Conservation (phyloP, 2,888 invertebrate species). For the Spilarctia lutea region DNA sequence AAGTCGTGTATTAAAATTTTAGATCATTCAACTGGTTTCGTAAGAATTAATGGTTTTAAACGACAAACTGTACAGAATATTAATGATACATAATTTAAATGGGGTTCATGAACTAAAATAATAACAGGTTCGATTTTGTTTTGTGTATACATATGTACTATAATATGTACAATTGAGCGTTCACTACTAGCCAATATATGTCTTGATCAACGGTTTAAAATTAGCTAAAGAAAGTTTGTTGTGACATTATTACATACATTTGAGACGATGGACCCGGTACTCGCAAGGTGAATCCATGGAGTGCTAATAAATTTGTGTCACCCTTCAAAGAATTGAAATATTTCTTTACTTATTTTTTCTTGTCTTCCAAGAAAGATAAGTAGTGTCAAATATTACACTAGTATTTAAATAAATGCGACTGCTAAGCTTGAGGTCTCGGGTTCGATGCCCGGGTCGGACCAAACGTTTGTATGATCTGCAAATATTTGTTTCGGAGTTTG, state of each 20-base stretch:
- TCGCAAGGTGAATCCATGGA: too few relatives aligned
- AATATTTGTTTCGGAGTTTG: too few relatives aligned
- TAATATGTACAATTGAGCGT: neutral
- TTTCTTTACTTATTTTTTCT: neutral
- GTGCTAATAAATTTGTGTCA: too few relatives aligned
- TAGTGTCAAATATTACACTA: neutral
- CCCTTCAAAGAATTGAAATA: neutral
- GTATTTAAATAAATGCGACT: neutral
- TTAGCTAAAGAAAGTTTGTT: neutral
- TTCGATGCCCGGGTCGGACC: too few relatives aligned
- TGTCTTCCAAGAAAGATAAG: neutral
- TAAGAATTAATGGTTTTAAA: neutral
- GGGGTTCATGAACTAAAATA: neutral
- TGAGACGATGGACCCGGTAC: too few relatives aligned
- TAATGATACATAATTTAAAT: neutral
- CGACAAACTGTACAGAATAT: neutral
- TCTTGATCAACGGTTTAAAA: neutral
- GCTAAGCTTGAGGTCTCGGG: too few relatives aligned
- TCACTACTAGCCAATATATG: neutral
- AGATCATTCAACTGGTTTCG: conserved; percentile 5
- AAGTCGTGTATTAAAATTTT: neutral
- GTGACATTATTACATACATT: neutral
- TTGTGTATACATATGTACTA: neutral
- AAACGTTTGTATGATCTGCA: too few relatives aligned
- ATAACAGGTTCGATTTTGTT: neutral